Evolutionary conservation across 1,140 invertebrate genomes (phyloP).

Genomic region (Habropoda laboriosa): DNA sequence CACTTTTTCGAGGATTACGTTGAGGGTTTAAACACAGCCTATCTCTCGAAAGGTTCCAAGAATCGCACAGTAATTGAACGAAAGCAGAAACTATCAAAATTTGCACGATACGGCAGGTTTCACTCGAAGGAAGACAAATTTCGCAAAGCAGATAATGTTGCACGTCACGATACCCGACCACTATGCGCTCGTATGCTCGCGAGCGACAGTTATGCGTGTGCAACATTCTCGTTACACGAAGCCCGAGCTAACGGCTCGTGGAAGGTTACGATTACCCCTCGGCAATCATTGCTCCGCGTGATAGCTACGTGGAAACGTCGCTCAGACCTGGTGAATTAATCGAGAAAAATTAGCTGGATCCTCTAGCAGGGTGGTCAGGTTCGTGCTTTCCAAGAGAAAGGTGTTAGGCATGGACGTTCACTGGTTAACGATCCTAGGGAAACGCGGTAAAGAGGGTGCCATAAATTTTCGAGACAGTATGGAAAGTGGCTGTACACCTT

Average conservation of each 20-base stretch:
- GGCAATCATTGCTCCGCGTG: background rate
- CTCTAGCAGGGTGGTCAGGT: no score
- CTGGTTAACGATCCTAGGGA: background rate
- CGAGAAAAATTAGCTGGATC: background rate
- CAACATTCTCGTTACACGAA: slow-evolving; percentile 46
- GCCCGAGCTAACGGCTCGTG: slow-evolving; percentile 26
- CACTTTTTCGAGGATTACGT: no score
- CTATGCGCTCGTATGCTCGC: background rate
- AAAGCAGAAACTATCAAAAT: background rate
- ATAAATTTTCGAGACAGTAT: slow-evolving; percentile 15
- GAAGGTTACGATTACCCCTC: slow-evolving; percentile 39
- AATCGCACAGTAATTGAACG: background rate
- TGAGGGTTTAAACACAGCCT: no score
- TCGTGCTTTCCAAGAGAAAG: slow-evolving; percentile 42
- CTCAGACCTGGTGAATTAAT: background rate
- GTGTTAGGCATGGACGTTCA: background rate
- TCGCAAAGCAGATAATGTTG: background rate
- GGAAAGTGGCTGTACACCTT: background rate
- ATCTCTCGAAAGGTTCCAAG: no score
- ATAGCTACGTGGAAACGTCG: background rate
- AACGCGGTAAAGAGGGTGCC: background rate
- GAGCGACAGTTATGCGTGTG: slow-evolving; percentile 11
- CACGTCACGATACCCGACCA: background rate
- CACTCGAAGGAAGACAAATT: background rate
- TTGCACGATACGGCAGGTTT: background rate